These are phyloP conservation scores for Plagiodera versicolora DNA, from an alignment of 2,888 invertebrate genomes.

Conservation along the genomic window DNA sequence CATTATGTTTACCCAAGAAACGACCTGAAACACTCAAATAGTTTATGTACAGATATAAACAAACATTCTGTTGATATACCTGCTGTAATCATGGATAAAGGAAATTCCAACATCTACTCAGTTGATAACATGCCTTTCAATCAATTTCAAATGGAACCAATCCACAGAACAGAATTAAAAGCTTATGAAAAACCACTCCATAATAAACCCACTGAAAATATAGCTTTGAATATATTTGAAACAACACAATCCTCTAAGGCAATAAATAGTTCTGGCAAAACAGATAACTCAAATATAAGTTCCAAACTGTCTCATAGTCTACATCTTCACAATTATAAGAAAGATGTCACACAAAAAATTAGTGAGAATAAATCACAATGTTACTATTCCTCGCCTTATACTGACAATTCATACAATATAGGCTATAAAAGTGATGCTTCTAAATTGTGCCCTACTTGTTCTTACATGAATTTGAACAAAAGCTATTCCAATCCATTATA, in stretches of 20 bases:
- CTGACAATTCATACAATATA: conserved; percentile 13
- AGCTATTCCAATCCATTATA: conserved; percentile 46
- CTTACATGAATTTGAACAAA: conserved; percentile 38
- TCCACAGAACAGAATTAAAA: not conserved
- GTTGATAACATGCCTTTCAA: not conserved
- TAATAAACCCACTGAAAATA: conserved; percentile 5
- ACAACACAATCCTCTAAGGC: not conserved
- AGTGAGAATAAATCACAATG: conserved; percentile 19
- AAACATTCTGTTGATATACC: not conserved
- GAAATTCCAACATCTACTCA: not conserved
- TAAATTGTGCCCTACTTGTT: conserved; percentile 18
- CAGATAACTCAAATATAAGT: not conserved
- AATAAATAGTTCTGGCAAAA: not conserved
- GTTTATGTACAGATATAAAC: not conserved
- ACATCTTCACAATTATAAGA: not conserved
- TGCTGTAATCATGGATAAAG: not conserved
- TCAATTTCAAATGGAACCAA: conserved; percentile 1
- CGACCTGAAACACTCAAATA: not conserved
- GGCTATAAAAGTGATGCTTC: conserved; percentile 17
- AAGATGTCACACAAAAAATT: not conserved
- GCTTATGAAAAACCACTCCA: not conserved
- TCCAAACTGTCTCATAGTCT: not conserved
- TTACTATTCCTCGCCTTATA: conserved; percentile 22
- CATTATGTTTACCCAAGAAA: not conserved
- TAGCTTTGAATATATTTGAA: conserved; percentile 3